A percentile compares a stretch with the other conserved stretches of the same genome.
phyloP scores from a whole-genome alignment of 2,888 invertebrate species.

The Conomelus anceps region DNA sequence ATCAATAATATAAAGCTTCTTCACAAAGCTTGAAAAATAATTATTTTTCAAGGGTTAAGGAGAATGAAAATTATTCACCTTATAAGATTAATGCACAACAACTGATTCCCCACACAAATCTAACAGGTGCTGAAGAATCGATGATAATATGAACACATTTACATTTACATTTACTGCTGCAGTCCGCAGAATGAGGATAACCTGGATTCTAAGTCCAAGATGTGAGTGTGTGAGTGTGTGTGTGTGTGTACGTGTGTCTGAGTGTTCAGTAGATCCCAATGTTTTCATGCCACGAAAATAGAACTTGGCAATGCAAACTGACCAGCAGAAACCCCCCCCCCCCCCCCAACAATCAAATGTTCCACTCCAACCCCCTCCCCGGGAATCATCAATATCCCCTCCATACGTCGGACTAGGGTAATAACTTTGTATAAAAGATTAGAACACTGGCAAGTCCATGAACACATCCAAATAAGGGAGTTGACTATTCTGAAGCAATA shows the following conservation, averaged over 20 bases:
- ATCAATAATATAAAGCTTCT: background rate
- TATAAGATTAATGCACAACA: background rate
- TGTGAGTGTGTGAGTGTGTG: background rate
- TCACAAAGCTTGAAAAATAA: background rate
- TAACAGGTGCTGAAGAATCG: background rate
- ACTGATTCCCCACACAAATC: background rate
- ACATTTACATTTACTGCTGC: too few species aligned
- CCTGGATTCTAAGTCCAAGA: background rate
- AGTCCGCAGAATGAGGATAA: background rate
- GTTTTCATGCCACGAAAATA: conserved; percentile 33
- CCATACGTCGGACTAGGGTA: background rate
- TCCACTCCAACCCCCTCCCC: background rate
- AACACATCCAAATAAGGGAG: background rate
- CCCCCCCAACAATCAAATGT: too few species aligned
- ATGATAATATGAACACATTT: background rate
- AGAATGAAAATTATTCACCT: background rate
- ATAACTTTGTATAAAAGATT: background rate
- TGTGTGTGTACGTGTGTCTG: background rate
- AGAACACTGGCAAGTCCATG: background rate
- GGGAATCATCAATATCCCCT: background rate
- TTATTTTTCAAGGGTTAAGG: background rate
- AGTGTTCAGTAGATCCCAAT: background rate
- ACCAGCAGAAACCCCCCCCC: background rate
- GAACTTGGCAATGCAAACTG: conserved; percentile 36
- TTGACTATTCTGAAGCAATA: background rate